Base-by-base conservation (phyloP, 2,888 invertebrate species). In the Amiota minor region DNA sequence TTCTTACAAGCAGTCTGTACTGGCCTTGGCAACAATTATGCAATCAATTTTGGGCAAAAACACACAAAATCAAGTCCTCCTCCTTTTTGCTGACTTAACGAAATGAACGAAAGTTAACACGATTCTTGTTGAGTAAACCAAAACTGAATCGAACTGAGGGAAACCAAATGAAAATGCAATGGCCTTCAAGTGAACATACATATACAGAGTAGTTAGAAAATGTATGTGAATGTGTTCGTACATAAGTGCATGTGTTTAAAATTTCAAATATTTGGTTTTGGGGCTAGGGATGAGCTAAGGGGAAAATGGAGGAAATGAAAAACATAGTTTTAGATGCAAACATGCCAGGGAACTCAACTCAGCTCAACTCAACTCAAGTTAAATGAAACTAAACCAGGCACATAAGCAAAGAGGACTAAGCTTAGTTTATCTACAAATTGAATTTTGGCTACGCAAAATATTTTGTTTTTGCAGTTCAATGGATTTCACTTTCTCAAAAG, bases 21-120 rank as follows among this genome's bases (percentile, higher is more conserved):
- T 62, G 67, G 50, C 50, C 50, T 68, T 68, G 49, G 50, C 20
- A 68, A 68, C 67, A 53, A 68, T 68, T 68, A 68, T 68, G 67
- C 67, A 68, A 68, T 50, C 67, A 53, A 68, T 68, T 68, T 35
- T 68, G 65, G 20, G 14, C 23, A 53, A 50, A 68, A 68, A 68
- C 35, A 35, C 35, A 35, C 6, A 35, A 35, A 35, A 35, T 35
- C 2, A 6, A 35, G 0, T 6, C 35, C 6, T 6, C 6, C 6
- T 6, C 2, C 35, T 35, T 35, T 35, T 35, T 35, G 35, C 35
- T 35, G 35, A 35, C 59, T 59, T 59, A 11, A 59, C 11, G 59
- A 59, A 59, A 59, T 20, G 16, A 59, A 18, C 20, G 10, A 20
- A 59, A 18, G 16, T 20, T 20, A 11, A 20, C 59, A 18, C 20